Conservation (phyloP, 2,888 invertebrate species). For the Pollenia labialis region DNA sequence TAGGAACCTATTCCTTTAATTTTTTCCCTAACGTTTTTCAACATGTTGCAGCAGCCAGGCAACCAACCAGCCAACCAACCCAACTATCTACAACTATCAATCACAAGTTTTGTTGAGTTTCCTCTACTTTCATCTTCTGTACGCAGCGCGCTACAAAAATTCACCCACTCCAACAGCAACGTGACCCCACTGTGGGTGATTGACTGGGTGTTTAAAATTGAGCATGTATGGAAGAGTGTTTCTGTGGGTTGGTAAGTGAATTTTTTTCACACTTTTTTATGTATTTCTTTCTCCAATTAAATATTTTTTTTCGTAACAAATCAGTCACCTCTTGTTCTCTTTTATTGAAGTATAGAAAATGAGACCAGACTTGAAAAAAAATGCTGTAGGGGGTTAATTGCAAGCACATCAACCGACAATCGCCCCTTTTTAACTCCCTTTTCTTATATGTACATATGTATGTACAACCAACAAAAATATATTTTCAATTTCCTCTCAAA, state of each 20-base stretch:
- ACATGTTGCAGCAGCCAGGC: constrained; percentile 30
- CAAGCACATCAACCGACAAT: constrained; percentile 26
- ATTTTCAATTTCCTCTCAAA: constrained; percentile 72
- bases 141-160: constrained; percentile 47
- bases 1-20: neutral
- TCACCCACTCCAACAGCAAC: constrained; percentile 4
- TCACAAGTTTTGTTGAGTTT: constrained; percentile 60
- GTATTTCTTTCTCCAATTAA: constrained; percentile 67
- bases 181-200: constrained; percentile 52
- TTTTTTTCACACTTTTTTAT: constrained; percentile 53
- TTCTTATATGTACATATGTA: neutral
- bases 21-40: constrained; percentile 2
- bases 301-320: constrained; percentile 52
- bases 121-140: constrained; percentile 1
- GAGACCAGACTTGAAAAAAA: constrained; percentile 50
- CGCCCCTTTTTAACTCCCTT: constrained; percentile 18
- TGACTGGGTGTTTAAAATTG: constrained; percentile 5
- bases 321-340: constrained; percentile 70
- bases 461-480: neutral
- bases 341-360: constrained; percentile 61
- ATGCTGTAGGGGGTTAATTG: constrained; percentile 41
- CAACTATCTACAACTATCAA: constrained; percentile 64
- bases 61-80: constrained; percentile 41
- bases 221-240: neutral
- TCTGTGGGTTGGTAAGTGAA: constrained; percentile 19